A percentile compares a stretch with the other conserved stretches of the same genome.
Evolutionary conservation across 2,797 vertebrate species (phyloP).

Genomic region (Sebastes hubbsi): DNA sequence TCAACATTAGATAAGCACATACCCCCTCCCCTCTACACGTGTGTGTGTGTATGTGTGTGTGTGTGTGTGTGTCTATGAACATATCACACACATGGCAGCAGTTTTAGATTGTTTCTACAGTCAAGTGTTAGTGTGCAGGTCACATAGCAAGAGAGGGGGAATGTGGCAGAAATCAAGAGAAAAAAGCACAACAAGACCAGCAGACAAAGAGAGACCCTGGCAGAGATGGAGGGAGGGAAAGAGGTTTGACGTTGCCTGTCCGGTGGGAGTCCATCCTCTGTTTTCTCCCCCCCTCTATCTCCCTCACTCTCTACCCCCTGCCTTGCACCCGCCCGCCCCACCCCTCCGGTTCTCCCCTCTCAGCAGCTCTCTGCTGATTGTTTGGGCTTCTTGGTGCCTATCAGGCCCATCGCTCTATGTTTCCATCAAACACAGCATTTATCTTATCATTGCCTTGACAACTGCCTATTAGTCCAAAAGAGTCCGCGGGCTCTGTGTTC

Average conservation of each 20-base stretch:
- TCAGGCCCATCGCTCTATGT: constrained; percentile 77
- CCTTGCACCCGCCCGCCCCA: constrained; percentile 9
- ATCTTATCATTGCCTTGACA: constrained; percentile 85
- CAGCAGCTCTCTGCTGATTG: constrained; percentile 73
- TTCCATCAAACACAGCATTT: constrained; percentile 81
- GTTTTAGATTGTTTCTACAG: constrained; percentile 74
- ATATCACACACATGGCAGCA: constrained; percentile 61
- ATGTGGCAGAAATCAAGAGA: constrained; percentile 61
- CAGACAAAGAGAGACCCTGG: constrained; percentile 57
- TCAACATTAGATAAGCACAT: constrained; percentile 87
- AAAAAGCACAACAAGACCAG: constrained; percentile 44
- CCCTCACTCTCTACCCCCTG: constrained; percentile 17
- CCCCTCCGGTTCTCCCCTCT: constrained; percentile 28
- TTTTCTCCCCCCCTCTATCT: constrained; percentile 24
- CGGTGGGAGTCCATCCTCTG: constrained; percentile 55
- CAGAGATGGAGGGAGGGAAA: constrained; percentile 41
- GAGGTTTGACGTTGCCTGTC: constrained; percentile 62
- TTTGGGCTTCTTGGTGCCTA: constrained; percentile 73
- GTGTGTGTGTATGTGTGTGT: constrained; percentile 45
- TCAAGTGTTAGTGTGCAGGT: constrained; percentile 73
- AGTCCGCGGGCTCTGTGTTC: constrained; percentile 68
- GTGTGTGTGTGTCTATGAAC: constrained; percentile 46
- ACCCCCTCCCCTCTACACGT: constrained; percentile 54
- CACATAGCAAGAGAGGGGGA: constrained; percentile 64
- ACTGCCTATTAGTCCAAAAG: constrained; percentile 82